Conservation (phyloP, 1,140 invertebrate species). For the Bombus confusus region DNA sequence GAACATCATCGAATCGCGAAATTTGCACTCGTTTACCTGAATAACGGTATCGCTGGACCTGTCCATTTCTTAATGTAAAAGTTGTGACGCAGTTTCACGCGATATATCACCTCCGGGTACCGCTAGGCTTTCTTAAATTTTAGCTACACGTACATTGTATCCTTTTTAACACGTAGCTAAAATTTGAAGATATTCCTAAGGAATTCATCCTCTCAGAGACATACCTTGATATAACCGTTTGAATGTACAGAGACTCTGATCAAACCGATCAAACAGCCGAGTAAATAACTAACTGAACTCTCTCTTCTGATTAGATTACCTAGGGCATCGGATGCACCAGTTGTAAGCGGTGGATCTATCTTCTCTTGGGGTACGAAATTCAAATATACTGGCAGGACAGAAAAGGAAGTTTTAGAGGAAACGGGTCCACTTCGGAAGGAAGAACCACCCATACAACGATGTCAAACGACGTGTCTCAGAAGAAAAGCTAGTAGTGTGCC, state of each 20-base stretch:
- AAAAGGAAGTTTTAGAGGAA: slow-evolving; percentile 93
- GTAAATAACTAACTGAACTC: background rate
- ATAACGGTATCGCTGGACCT: too few species aligned
- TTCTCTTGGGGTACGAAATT: slow-evolving; percentile 98
- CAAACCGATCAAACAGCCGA: too few species aligned
- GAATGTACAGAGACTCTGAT: background rate
- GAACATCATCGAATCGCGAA: too few species aligned
- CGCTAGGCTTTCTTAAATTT: too few species aligned
- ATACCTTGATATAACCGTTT: background rate
- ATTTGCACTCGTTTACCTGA: too few species aligned
- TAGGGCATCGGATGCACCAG: slow-evolving; percentile 92
- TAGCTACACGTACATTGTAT: too few species aligned
- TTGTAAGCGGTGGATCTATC: slow-evolving; percentile 95
- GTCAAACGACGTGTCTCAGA: slow-evolving; percentile 84
- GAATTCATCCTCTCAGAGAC: too few species aligned
- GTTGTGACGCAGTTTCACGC: too few species aligned
- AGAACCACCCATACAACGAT: slow-evolving; percentile 84
- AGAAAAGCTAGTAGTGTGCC: slow-evolving; percentile 92
- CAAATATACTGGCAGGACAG: slow-evolving; percentile 93
- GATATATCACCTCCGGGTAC: too few species aligned
- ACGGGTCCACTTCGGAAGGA: slow-evolving; percentile 83
- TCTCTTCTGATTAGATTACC: slow-evolving; percentile 85
- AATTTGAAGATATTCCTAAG: too few species aligned
- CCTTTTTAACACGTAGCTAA: too few species aligned
- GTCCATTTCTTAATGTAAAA: too few species aligned